Percentiles rank a stretch among this genome's conserved stretches.
Evolutionary conservation across 35 echinoderm and acorn worm genomes (phyloP).

Genomic region (Diadema setosum): DNA sequence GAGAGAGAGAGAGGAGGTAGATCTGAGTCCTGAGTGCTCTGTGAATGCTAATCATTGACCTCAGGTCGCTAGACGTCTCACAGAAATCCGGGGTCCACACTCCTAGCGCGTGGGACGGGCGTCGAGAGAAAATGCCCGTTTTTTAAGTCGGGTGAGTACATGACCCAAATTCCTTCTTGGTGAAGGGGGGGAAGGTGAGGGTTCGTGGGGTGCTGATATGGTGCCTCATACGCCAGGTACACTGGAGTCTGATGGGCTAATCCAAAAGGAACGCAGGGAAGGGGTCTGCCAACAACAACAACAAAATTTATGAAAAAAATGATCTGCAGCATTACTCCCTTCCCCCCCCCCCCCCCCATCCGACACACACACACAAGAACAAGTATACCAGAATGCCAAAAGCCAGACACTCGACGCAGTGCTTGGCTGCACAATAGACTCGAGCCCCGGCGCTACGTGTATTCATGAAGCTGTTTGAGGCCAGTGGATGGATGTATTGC

Average conservation of each 20-base stretch:
- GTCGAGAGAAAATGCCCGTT: neutral
- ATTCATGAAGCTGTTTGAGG: too few relatives aligned
- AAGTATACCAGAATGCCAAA: too few relatives aligned
- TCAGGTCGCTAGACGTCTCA: neutral
- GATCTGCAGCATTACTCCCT: neutral
- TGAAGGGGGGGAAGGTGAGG: neutral
- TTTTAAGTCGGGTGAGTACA: too few relatives aligned
- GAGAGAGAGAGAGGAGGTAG: neutral
- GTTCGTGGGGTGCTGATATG: too few relatives aligned
- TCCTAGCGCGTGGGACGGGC: neutral
- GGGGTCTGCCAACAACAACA: neutral
- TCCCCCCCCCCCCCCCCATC: neutral
- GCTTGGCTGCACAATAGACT: too few relatives aligned
- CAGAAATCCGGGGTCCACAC: neutral
- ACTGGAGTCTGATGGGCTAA: neutral
- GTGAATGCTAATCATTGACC: neutral
- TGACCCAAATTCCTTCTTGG: neutral
- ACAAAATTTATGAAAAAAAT: neutral
- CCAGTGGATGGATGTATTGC: too few relatives aligned
- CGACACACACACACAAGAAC: neutral
- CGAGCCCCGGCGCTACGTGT: too few relatives aligned
- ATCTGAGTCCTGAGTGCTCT: neutral
- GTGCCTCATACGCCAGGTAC: neutral
- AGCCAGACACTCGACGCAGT: too few relatives aligned
- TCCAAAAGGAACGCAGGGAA: neutral